Base-by-base conservation (phyloP, 2,797 vertebrate genomes). In the Lithobates pipiens region DNA sequence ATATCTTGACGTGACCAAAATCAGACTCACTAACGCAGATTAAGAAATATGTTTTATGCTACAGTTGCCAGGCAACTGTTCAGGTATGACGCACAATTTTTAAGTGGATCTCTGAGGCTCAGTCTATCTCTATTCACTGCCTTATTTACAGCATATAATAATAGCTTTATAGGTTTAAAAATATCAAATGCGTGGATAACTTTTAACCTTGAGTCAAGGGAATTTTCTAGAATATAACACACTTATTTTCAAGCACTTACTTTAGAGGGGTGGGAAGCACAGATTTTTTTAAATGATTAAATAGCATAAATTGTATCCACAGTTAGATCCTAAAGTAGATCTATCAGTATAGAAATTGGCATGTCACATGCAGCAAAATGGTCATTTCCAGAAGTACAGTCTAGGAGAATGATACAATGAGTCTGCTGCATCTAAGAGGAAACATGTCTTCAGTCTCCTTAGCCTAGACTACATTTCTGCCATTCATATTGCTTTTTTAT, bases 41-140 rank as follows among this genome's bases (percentile, higher is more conserved):
- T 70, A 77, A 71, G 34, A 77, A 77, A 77, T 70, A 77, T 77
- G 75, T 77, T 83, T 67, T 83, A 77, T 50, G 34, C 63, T 76
- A 39, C 44, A 57, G 80, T 82, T 82, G 67, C 80, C 61, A 63
- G 54, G 80, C 80, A 82, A 82, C 80, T 2, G 3, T 44, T 32
- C 34, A 73, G 69, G 80, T 73, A 82, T 82, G 80, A 82, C 70
- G 70, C 70, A 82, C 70, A n/a, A 63, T 65, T 50, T 63, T 81
- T 81, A 71, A 82, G 54, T 63, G 70, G 70, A 63, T 73, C 50
- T 73, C 80, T 74, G 70, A 65, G 27, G 32, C 54, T 27, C 70
- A 27, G 50, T 63, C 54, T 63, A 74, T 70, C n/a, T 82, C 54
- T 65, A 73, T 82, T 74, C 54, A 73, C 34, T 21, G 34, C 5